A percentile compares a stretch with the other conserved stretches of the same genome.
Evolutionary conservation across 2,113 vertebrate genomes (phyloP).

Genomic region (Cavia porcellus): DNA sequence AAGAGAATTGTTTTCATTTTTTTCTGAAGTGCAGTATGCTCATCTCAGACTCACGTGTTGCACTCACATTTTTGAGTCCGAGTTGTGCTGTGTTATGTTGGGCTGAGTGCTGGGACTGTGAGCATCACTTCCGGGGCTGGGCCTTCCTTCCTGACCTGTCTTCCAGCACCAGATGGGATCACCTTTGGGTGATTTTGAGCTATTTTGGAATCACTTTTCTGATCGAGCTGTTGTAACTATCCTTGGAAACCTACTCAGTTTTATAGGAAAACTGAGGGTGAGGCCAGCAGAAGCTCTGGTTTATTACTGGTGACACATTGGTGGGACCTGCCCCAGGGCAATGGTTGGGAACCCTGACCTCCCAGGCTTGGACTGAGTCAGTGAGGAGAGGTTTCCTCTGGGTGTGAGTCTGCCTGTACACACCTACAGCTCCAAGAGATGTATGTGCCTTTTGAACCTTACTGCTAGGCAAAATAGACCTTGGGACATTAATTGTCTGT

Average conservation of each 20-base stretch:
- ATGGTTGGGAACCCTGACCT: background rate
- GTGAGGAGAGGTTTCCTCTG: background rate
- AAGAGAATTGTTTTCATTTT: background rate
- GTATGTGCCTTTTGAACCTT: background rate
- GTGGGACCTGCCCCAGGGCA: background rate
- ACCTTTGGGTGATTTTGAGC: background rate
- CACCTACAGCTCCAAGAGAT: background rate
- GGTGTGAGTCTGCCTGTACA: background rate
- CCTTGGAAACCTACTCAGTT: background rate
- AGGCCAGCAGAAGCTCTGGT: background rate
- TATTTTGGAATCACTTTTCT: background rate
- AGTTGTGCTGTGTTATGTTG: background rate
- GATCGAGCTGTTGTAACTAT: background rate
- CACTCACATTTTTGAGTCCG: background rate
- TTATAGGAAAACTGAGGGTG: background rate
- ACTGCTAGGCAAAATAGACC: background rate
- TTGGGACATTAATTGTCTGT: background rate
- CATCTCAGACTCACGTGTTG: background rate
- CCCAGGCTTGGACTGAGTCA: background rate
- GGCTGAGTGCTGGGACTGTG: background rate
- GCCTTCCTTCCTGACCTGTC: background rate
- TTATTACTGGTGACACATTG: constrained; percentile 36
- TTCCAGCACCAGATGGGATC: background rate
- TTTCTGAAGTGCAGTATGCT: background rate
- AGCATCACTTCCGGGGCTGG: background rate